These are phyloP conservation scores for Drosophila falleni DNA, from an alignment of 2,888 invertebrate species.

Conservation along the genomic window DNA sequence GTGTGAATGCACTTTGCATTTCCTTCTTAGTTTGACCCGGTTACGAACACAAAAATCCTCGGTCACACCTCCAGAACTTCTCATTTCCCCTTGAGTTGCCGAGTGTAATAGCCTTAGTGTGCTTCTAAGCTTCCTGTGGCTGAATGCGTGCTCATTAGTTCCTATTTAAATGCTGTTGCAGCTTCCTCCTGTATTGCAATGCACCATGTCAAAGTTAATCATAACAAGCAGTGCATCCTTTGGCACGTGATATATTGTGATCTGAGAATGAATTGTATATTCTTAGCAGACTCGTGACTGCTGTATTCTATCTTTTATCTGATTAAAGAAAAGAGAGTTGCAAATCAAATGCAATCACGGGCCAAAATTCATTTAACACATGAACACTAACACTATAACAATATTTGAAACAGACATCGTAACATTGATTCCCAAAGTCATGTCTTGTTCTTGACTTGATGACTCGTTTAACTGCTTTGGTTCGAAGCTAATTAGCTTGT, in stretches of 20 bases:
- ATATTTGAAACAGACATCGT: background rate
- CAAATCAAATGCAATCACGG: background rate
- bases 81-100: conserved; percentile 1
- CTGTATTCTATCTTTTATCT: background rate
- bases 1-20: conserved; percentile 82
- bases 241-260: conserved; percentile 10
- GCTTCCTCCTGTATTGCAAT: conserved; percentile 38
- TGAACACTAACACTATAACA: background rate
- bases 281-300: background rate
- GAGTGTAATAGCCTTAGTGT: conserved; percentile 13
- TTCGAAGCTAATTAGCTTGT: too few relatives aligned
- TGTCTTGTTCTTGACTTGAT: background rate
- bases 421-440: background rate
- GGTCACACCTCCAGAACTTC: conserved; percentile 5
- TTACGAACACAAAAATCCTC: conserved; percentile 43
- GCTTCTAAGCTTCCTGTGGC: conserved; percentile 25
- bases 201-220: conserved; percentile 22
- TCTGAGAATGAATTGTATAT: conserved; percentile 1
- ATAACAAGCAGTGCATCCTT: conserved; percentile 10
- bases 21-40: conserved; percentile 79
- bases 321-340: background rate
- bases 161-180: conserved; percentile 54
- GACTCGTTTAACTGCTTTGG: background rate
- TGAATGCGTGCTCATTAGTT: conserved; percentile 73
- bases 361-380: background rate